Evolutionary conservation across 2,888 invertebrate genomes (phyloP).

Genomic region (Taphrorychus bicolor): DNA sequence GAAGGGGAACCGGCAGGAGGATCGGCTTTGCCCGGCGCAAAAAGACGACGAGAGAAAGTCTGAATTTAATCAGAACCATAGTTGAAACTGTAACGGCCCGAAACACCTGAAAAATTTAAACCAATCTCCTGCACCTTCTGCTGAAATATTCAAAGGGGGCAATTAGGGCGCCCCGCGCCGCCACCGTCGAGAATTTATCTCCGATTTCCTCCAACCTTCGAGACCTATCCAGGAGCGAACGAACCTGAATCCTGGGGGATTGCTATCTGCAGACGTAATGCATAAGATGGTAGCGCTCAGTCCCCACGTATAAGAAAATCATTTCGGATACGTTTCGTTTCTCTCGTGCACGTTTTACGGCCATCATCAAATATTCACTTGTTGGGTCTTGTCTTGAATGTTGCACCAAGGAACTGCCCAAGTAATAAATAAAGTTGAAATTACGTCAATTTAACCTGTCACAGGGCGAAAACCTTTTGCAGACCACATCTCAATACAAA

Average conservation of each 20-base stretch:
- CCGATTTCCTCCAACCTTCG: slow-evolving; percentile 24
- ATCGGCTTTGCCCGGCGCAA: slow-evolving; percentile 21
- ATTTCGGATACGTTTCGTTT: slow-evolving; percentile 34
- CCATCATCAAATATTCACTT: slow-evolving; percentile 31
- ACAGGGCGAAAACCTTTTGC: too few species aligned
- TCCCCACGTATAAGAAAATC: slow-evolving; percentile 28
- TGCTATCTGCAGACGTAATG: slow-evolving; percentile 34
- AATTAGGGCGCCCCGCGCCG: slow-evolving; percentile 24
- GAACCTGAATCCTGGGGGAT: slow-evolving; percentile 30
- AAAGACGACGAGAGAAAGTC: slow-evolving; percentile 4
- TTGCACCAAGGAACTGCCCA: too few species aligned
- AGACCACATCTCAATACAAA: too few species aligned
- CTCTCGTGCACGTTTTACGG: slow-evolving; percentile 29
- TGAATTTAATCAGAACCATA: slow-evolving; percentile 23
- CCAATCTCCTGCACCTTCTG: slow-evolving; percentile 3
- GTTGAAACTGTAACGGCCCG: slow-evolving; percentile 14
- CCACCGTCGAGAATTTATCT: slow-evolving; percentile 24
- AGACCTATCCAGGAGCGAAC: slow-evolving; percentile 32
- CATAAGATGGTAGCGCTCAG: slow-evolving; percentile 37
- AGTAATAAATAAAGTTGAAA: too few species aligned
- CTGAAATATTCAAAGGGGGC: slow-evolving; percentile 21
- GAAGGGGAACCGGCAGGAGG: slow-evolving; percentile 28
- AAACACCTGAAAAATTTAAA: slow-evolving; percentile 13
- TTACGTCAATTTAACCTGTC: too few species aligned
- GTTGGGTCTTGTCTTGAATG: neutral